A percentile compares a stretch with the other conserved stretches of the same genome.
Conservation (phyloP, 37 sponge, comb jelly and placozoan genomes). For the Cliona cf. orientalis region DNA sequence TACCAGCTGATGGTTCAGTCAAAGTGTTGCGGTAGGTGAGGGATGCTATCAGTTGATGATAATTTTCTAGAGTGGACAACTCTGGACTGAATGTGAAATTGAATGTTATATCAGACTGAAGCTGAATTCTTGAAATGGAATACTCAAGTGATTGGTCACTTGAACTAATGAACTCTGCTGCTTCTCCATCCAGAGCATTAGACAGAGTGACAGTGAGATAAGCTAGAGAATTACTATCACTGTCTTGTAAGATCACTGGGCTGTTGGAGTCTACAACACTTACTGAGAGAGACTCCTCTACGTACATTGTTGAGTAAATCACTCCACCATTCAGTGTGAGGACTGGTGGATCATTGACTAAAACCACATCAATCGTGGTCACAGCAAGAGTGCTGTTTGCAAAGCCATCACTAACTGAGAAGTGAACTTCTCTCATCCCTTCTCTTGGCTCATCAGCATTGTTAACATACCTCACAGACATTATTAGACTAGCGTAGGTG, state of each 20-base stretch:
- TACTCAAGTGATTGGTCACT: constrained; percentile 24
- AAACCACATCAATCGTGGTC: constrained; percentile 19
- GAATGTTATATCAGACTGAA: background rate
- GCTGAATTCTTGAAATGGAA: background rate
- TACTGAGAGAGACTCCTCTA: constrained; percentile 40
- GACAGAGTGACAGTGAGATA: constrained; percentile 4
- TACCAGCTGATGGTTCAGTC: constrained; percentile 62
- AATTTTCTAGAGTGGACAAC: constrained; percentile 31
- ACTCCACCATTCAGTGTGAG: background rate
- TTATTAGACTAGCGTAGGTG: constrained; percentile 18
- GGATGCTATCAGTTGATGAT: constrained; percentile 41
- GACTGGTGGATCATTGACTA: constrained; percentile 55
- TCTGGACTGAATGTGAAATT: constrained; percentile 34
- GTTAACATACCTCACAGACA: constrained; percentile 53
- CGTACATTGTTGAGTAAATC: constrained; percentile 12
- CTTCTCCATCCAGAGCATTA: constrained; percentile 38
- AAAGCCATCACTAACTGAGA: constrained; percentile 47
- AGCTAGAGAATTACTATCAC: constrained; percentile 47
- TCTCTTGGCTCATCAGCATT: constrained; percentile 53
- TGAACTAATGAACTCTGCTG: constrained; percentile 49
- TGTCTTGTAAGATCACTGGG: constrained; percentile 10
- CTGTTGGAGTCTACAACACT: background rate
- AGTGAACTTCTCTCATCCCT: constrained; percentile 5
- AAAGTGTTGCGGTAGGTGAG: constrained; percentile 42
- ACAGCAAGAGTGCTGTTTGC: constrained; percentile 18